These are phyloP conservation scores for Myripristis murdjan DNA, from an alignment of 2,797 vertebrate genomes.

Conservation along the genomic window DNA sequence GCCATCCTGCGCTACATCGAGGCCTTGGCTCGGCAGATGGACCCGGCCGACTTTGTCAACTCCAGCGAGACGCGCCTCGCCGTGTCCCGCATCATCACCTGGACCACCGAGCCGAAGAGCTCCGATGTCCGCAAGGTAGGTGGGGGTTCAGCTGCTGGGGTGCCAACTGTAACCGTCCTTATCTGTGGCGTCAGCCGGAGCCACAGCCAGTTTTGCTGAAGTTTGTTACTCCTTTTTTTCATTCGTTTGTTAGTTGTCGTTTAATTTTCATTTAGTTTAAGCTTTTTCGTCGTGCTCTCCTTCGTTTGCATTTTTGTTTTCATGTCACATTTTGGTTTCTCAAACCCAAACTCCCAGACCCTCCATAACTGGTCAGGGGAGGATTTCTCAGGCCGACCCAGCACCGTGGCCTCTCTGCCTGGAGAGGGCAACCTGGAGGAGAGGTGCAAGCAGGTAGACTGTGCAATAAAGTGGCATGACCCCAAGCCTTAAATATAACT, in stretches of 20 bases:
- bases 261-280: background rate
- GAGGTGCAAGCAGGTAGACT: slow-evolving; percentile 96
- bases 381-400: slow-evolving; percentile 88
- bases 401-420: slow-evolving; percentile 89
- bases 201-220: background rate
- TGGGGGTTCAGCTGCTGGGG: too few relatives aligned
- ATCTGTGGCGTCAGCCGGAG: background rate
- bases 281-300: slow-evolving; percentile 4
- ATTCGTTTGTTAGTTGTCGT: background rate
- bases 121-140: slow-evolving; percentile 95
- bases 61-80: slow-evolving; percentile 96
- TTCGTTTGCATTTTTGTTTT: slow-evolving; percentile 37
- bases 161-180: too few relatives aligned
- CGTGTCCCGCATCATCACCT: slow-evolving; percentile 97
- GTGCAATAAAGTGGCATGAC: slow-evolving; percentile 37
- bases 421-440: slow-evolving; percentile 94
- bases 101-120: slow-evolving; percentile 98
- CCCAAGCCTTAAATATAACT: background rate
- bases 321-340: background rate
- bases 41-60: slow-evolving; percentile 95
- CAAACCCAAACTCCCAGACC: slow-evolving; percentile 80
- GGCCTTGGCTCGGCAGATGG: slow-evolving; percentile 94
- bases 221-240: background rate
- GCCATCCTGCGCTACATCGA: slow-evolving; percentile 96
- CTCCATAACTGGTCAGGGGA: slow-evolving; percentile 92